Percentiles rank a stretch among this genome's conserved stretches.
phyloP scores from a whole-genome alignment of 1,140 invertebrate genomes.

The Yoshiicerus persimilis region DNA sequence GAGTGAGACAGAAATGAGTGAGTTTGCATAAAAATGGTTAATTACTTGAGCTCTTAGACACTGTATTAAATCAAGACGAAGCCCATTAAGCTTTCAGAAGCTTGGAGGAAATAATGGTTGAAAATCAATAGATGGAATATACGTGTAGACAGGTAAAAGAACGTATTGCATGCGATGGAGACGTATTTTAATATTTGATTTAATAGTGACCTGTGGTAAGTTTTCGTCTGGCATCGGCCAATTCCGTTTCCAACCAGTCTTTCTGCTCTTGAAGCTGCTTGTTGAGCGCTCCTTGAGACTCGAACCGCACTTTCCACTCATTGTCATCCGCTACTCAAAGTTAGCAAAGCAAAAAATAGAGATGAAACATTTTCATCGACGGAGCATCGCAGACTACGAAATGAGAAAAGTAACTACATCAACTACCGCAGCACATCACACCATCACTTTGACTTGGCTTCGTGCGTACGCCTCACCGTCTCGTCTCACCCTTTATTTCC shows the following conservation, averaged over 20 bases:
- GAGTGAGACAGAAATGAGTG: not conserved
- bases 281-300: constrained; percentile 47
- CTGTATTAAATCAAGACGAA: not conserved
- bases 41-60: not conserved
- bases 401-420: not conserved
- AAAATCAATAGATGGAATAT: not conserved
- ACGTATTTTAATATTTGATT: not conserved
- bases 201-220: constrained; percentile 43
- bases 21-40: not conserved
- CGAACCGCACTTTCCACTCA: constrained; percentile 49
- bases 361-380: not conserved
- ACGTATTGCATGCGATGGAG: not conserved
- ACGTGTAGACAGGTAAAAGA: not conserved
- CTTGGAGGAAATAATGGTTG: not conserved
- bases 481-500: not conserved
- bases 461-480: not conserved
- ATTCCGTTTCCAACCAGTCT: constrained; percentile 48
- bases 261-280: constrained; percentile 50
- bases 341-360: not conserved
- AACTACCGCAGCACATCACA: not conserved
- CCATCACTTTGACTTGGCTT: not conserved
- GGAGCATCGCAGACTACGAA: not conserved
- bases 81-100: not conserved
- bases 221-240: constrained; percentile 45
- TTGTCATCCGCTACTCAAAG: constrained; percentile 47